phyloP scores from a whole-genome alignment of 2,888 invertebrate genomes.

The Cephus pulcher region DNA sequence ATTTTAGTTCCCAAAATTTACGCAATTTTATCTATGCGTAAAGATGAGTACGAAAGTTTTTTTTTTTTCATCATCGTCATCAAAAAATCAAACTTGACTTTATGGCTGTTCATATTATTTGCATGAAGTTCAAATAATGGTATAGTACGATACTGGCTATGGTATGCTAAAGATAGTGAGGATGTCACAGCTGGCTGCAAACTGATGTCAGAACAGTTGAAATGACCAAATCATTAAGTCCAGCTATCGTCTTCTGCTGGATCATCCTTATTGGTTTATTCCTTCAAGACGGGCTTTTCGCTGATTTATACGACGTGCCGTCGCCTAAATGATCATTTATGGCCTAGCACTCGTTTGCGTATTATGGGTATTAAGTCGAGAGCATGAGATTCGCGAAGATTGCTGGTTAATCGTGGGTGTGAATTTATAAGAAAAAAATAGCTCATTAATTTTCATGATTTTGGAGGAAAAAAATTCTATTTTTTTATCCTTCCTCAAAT shows the following conservation, averaged over 20 bases:
- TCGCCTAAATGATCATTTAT: neutral
- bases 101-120: no score
- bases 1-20: neutral
- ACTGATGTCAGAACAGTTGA: neutral
- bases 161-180: neutral
- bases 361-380: neutral
- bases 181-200: neutral
- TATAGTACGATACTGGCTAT: neutral
- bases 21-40: no score
- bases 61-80: no score
- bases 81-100: no score
- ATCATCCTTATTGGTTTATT: neutral
- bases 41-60: no score
- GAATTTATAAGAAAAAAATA: neutral
- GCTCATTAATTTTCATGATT: neutral
- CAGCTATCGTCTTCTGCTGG: neutral
- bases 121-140: no score
- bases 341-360: neutral
- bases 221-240: neutral
- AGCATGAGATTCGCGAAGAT: neutral
- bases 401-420: neutral
- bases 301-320: constrained; percentile 3
- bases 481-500: neutral
- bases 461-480: neutral
- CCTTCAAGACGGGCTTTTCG: neutral